phyloP scores from a whole-genome alignment of 1,140 invertebrate genomes.

The Pseudomyrmex concolor region DNA sequence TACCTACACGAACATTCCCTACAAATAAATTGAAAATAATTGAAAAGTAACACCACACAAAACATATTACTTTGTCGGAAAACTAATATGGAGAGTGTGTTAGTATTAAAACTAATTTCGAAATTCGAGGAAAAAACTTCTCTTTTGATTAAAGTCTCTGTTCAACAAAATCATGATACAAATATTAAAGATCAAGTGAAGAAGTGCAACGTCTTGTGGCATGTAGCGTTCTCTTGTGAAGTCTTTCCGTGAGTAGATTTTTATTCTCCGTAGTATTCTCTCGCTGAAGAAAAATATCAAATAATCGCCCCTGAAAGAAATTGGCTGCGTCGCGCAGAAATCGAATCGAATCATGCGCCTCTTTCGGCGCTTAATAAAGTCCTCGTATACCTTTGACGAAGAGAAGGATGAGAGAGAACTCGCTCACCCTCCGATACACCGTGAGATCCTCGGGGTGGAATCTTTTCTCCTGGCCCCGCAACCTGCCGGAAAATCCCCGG shows the following conservation, averaged over 20 bases:
- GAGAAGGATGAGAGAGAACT: constrained; percentile 11
- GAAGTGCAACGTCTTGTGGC: not conserved
- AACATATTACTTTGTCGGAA: too few relatives aligned
- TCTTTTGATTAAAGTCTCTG: not conserved
- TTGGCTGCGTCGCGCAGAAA: constrained; percentile 53
- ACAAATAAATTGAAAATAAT: too few relatives aligned
- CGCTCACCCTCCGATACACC: constrained; percentile 50
- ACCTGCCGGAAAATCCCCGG: constrained; percentile 63
- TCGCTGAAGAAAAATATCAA: constrained; percentile 39
- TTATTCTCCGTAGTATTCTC: not conserved
- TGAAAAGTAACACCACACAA: too few relatives aligned
- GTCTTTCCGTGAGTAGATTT: not conserved
- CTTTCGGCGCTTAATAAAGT: constrained; percentile 71
- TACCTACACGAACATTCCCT: too few relatives aligned
- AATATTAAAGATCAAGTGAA: constrained; percentile 12
- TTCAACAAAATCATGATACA: not conserved
- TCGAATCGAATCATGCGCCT: constrained; percentile 71
- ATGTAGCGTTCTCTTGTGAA: not conserved
- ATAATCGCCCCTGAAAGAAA: constrained; percentile 60
- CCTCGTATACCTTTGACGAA: constrained; percentile 52
- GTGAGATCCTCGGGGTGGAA: constrained; percentile 61
- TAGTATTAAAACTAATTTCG: not conserved
- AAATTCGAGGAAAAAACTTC: not conserved
- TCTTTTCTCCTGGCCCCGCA: constrained; percentile 18
- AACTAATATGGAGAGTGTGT: too few relatives aligned